Conservation (phyloP, 2,113 vertebrate genomes). For the Rhinoptilus africanus region DNA sequence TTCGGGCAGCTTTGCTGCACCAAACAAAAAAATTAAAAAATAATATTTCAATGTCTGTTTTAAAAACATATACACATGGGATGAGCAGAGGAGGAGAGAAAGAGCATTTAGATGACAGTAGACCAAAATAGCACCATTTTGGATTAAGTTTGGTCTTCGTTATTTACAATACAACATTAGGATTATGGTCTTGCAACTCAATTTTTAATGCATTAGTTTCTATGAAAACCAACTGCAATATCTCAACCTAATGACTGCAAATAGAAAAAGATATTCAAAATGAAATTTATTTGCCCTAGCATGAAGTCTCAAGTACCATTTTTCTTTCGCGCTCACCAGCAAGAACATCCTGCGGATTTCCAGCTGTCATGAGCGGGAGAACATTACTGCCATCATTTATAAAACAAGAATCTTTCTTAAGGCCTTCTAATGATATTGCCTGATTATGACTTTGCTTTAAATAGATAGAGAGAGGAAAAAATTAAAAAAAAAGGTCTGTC, state of each 20-base stretch:
- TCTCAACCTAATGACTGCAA: neutral
- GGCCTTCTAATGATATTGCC: neutral
- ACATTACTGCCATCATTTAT: neutral
- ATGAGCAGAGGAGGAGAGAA: neutral
- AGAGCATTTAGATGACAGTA: neutral
- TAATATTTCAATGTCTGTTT: neutral
- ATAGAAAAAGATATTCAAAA: neutral
- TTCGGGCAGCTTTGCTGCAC: neutral
- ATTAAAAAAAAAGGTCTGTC: neutral
- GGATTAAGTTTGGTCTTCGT: neutral
- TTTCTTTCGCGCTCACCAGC: neutral
- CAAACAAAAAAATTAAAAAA: too few species aligned
- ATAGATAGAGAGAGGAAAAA: neutral
- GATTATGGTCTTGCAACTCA: neutral
- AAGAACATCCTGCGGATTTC: neutral
- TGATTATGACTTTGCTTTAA: neutral
- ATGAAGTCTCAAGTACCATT: neutral
- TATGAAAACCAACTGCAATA: neutral
- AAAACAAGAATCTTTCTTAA: neutral
- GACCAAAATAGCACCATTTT: neutral
- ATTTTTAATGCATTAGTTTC: neutral
- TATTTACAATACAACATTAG: neutral
- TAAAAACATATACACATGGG: neutral
- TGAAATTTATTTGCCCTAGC: neutral
- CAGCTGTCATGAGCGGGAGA: neutral